phyloP scores from a whole-genome alignment of 2,888 invertebrate genomes.

The Drosophila pseudotalamancana region DNA sequence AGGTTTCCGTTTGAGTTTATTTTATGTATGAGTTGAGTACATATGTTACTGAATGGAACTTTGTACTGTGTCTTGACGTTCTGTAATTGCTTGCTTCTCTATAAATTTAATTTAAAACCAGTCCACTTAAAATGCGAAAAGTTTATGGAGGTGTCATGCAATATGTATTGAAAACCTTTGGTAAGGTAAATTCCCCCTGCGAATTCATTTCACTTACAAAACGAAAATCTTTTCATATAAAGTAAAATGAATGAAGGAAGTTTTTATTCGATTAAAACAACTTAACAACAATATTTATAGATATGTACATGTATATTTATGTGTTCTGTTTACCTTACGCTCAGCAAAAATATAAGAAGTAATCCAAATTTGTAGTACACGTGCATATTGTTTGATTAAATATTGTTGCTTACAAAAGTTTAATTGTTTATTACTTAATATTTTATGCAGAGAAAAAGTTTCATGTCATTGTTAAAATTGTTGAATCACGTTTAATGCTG shows the following conservation, averaged over 20 bases:
- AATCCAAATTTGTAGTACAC: slow-evolving; percentile 83
- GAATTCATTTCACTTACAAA: not conserved
- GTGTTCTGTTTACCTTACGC: slow-evolving; percentile 79
- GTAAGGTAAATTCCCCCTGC: not conserved
- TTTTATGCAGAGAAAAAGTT: slow-evolving; percentile 14
- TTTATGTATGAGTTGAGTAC: slow-evolving; percentile 19
- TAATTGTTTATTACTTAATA: slow-evolving; percentile 19
- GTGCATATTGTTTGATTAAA: slow-evolving; percentile 70
- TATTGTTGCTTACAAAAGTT: slow-evolving; percentile 15
- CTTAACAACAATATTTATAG: not conserved
- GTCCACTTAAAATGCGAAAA: slow-evolving; percentile 20
- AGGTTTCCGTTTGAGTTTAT: slow-evolving; percentile 45
- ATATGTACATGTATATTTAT: not conserved
- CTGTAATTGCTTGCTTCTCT: slow-evolving; percentile 24
- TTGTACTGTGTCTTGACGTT: slow-evolving; percentile 53
- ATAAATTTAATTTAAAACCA: slow-evolving; percentile 29
- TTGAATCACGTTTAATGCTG: slow-evolving; percentile 37
- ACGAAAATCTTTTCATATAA: not conserved
- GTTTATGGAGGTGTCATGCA: slow-evolving; percentile 29
- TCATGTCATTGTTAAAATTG: slow-evolving; percentile 40
- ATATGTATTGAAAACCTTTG: slow-evolving; percentile 12
- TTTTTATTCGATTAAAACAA: slow-evolving; percentile 19
- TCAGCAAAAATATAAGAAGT: slow-evolving; percentile 82
- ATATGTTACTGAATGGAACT: slow-evolving; percentile 40
- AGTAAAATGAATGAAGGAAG: not conserved